phyloP scores from a whole-genome alignment of 2,113 vertebrate genomes.

The Chrysemys picta region DNA sequence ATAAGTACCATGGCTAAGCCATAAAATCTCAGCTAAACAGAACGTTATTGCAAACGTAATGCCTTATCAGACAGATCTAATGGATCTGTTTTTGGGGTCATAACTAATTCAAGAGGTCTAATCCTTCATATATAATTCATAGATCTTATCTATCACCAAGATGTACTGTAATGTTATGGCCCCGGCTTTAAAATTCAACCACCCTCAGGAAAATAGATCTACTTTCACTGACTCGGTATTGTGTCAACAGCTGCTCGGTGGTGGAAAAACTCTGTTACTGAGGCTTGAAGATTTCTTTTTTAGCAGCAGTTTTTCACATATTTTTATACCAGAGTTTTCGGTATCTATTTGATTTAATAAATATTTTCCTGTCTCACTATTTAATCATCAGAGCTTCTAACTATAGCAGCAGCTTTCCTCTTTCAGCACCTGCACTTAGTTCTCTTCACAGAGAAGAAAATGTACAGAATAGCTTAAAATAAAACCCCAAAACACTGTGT shows the following conservation, averaged over 20 bases:
- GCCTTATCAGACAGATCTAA: constrained; percentile 59
- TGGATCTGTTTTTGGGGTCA: constrained; percentile 41
- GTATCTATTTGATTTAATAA: background rate
- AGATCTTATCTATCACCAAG: constrained; percentile 68
- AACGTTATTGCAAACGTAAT: constrained; percentile 21
- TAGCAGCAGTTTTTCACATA: background rate
- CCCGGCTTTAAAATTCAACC: constrained; percentile 69
- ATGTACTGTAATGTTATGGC: constrained; percentile 57
- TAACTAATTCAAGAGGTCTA: constrained; percentile 64
- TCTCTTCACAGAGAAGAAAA: background rate
- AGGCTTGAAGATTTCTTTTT: background rate
- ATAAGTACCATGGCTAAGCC: constrained; percentile 68
- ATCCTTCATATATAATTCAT: constrained; percentile 62
- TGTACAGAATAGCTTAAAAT: background rate
- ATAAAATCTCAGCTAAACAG: constrained; percentile 64
- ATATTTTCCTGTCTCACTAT: background rate
- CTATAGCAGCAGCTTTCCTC: background rate
- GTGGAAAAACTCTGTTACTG: constrained; percentile 28
- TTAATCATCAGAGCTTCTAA: background rate
- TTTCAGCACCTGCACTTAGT: background rate
- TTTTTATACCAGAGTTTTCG: background rate
- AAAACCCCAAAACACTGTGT: background rate
- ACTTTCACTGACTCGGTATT: constrained; percentile 56
- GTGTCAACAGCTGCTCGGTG: background rate
- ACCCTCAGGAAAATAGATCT: constrained; percentile 68